Evolutionary conservation across 2,888 invertebrate species (phyloP).

Genomic region (Tryphoninae sp.): DNA sequence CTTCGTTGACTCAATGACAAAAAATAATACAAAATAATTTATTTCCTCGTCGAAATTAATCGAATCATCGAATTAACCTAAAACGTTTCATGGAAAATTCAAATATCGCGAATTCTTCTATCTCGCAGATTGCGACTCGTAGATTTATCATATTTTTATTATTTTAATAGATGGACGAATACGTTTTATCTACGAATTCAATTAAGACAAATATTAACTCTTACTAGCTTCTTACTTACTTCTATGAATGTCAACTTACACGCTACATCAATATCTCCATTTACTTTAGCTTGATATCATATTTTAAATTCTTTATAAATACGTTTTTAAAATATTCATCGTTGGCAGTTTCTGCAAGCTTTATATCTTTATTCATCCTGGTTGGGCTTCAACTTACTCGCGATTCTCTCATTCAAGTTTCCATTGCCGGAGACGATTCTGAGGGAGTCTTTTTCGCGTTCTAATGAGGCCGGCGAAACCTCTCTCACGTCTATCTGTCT

Average conservation of each 20-base stretch:
- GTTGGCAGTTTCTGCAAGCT: not conserved
- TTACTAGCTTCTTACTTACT: too few relatives aligned
- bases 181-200: too few relatives aligned
- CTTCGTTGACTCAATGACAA: conserved; percentile 18
- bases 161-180: too few relatives aligned
- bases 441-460: not conserved
- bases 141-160: too few relatives aligned
- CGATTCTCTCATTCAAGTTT: conserved; percentile 5
- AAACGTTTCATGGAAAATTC: not conserved
- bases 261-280: not conserved
- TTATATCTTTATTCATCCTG: not conserved
- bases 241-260: too few relatives aligned
- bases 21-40: conserved; percentile 9
- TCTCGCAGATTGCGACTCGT: too few relatives aligned
- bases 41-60: not conserved
- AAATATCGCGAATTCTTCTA: not conserved
- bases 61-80: not conserved
- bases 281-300: not conserved
- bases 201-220: too few relatives aligned
- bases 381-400: not conserved
- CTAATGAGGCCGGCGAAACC: conserved; percentile 7
- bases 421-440: not conserved
- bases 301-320: not conserved
- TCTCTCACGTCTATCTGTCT: not conserved
- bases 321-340: conserved; percentile 6